Base-by-base conservation (phyloP, 2,888 invertebrate species). In the Ophioninae sp. region DNA sequence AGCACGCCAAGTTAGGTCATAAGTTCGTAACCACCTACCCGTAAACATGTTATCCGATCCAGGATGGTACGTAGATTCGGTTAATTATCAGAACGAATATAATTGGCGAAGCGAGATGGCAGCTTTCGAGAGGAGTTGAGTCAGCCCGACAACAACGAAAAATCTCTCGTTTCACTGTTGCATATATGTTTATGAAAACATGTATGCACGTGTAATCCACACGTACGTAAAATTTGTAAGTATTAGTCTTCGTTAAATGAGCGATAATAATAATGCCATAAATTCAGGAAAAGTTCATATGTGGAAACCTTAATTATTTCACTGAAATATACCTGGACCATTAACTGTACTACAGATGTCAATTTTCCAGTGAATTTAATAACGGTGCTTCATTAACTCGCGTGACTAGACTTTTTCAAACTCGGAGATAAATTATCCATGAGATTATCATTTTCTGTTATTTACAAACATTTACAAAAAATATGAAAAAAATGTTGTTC, bases 1-100 rank as follows among this genome's bases (percentile, higher is more conserved):
- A 17, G 8, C 6, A 1, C n/a, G 17, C 17, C 37, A 61, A 71
- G 63, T 44, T n/a, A 56, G 39, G 69, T 20, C 8, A n/a, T 58
- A 61, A n/a, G 8, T 56, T 71, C 65, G 79, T 65, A 71, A 72
- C 56, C 72, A 44, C 56, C 39, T 59, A 73, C 69, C 30, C 41
- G 65, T 51, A 56, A 56, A 17, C 71, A 64, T 44, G 71, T 71
- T 84, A 81, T 81, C 44, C 22, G 58, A 23, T 67, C 30, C 56
- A 67, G 41, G 30, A 8, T 6, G n/a, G 37, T 78, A 59, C 61
- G 74, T 67, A 56, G 69, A 68, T 71, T 79, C 68, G 79, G 59
- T 83, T 83, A 81, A 85, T 85, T 79, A 85, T 81, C 75, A 82
- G 69, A 81, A 79, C 68, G 73, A 59, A 73, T 83, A 81, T 85